These are phyloP conservation scores for Plutella xylostella DNA, from an alignment of 2,888 invertebrate species.

Conservation along the genomic window DNA sequence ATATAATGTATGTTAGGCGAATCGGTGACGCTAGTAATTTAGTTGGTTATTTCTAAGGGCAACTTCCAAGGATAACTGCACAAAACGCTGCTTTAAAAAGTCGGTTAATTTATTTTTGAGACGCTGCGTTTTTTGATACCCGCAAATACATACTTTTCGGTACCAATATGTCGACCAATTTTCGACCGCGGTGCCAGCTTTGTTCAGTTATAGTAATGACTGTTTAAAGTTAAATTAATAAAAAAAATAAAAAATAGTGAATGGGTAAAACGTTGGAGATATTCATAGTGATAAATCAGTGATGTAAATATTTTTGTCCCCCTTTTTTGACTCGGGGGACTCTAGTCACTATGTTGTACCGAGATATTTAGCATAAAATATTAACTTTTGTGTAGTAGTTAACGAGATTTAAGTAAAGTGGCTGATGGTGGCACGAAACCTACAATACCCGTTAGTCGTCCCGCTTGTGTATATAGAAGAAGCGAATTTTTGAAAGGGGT, in stretches of 20 bases:
- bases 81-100: conserved; percentile 2
- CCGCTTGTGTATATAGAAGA: conserved; percentile 2
- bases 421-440: too few species aligned
- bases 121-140: conserved; percentile 2
- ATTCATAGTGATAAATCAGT: conserved; percentile 37
- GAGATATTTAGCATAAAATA: neutral
- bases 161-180: neutral
- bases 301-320: conserved; percentile 50
- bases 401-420: neutral
- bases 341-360: conserved; percentile 52
- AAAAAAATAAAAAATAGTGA: neutral
- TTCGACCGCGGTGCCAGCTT: too few species aligned
- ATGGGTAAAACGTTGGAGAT: conserved; percentile 50
- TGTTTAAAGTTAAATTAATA: neutral
- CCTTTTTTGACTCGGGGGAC: conserved; percentile 23
- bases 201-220: neutral
- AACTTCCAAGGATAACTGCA: conserved; percentile 40
- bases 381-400: conserved; percentile 1
- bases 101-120: conserved; percentile 2
- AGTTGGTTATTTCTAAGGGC: conserved; percentile 34
- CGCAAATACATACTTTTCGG: neutral
- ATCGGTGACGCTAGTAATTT: neutral
- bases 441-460: too few species aligned
- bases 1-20: neutral
- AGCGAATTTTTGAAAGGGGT: neutral